Conservation (phyloP, 2,888 invertebrate genomes). For the Drosophila anceps region DNA sequence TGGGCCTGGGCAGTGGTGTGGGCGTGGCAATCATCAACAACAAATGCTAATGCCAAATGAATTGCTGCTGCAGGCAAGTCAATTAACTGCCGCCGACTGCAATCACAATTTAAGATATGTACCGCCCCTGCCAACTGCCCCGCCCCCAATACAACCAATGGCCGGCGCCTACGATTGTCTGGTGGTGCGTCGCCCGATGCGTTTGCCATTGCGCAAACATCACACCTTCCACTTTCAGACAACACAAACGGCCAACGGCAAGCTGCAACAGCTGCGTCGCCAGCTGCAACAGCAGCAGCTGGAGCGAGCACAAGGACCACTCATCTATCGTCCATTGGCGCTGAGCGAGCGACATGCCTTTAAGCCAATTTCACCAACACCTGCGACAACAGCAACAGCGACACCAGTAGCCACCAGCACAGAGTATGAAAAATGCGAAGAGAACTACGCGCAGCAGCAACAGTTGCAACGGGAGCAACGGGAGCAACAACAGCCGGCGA, state of each 20-base stretch:
- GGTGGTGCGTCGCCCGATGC: constrained; percentile 80
- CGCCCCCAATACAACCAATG: constrained; percentile 33
- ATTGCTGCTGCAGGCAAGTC: constrained; percentile 64
- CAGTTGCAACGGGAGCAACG: constrained; percentile 21
- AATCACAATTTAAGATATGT: constrained; percentile 72
- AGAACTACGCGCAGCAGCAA: constrained; percentile 18
- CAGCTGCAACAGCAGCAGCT: constrained; percentile 61
- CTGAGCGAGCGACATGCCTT: constrained; percentile 84
- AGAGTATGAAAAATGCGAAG: constrained; percentile 41
- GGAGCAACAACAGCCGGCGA: constrained; percentile 15
- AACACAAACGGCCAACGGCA: constrained; percentile 83
- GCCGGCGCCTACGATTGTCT: constrained; percentile 59
- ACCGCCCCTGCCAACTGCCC: constrained; percentile 51
- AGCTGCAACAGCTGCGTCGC: constrained; percentile 76
- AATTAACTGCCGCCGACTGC: constrained; percentile 61
- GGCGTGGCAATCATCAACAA: constrained; percentile 64
- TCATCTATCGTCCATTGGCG: constrained; percentile 80
- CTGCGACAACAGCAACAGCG: constrained; percentile 40
- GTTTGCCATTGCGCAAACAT: constrained; percentile 85
- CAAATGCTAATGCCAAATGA: constrained; percentile 70
- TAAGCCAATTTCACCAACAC: constrained; percentile 84
- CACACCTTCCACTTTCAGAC: constrained; percentile 85
- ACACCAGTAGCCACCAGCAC: constrained; percentile 21
- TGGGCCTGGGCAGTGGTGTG: constrained; percentile 37
- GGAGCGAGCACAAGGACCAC: constrained; percentile 64